These are phyloP conservation scores for Neopelma chrysocephalum DNA, from an alignment of 2,797 vertebrate species.

Conservation along the genomic window DNA sequence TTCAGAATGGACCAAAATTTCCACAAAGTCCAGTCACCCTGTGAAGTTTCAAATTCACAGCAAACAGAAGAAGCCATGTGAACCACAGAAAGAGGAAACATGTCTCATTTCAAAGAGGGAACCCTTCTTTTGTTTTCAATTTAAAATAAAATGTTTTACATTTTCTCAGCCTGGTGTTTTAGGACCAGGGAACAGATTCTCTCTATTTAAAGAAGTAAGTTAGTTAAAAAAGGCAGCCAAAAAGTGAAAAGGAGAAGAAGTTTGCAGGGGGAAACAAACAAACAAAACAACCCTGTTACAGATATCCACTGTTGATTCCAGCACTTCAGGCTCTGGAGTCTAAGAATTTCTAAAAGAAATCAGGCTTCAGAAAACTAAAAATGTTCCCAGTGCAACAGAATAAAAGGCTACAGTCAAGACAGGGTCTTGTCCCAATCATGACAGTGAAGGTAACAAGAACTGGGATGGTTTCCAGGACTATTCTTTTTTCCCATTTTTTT, in stretches of 20 bases:
- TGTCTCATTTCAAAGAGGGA: constrained; percentile 10
- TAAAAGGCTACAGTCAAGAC: not conserved
- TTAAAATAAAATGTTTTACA: constrained; percentile 20
- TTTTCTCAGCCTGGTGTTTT: constrained; percentile 9
- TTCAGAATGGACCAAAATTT: not conserved
- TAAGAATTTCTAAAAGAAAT: not conserved
- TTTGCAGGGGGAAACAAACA: not conserved
- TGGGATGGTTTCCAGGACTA: not conserved
- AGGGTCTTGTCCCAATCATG: not conserved
- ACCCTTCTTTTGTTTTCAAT: constrained; percentile 23
- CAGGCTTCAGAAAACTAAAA: not conserved
- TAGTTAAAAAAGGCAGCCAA: constrained; percentile 29
- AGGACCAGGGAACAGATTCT: constrained; percentile 26
- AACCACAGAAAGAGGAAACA: not conserved
- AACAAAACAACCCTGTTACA: not conserved
- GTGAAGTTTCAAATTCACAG: not conserved
- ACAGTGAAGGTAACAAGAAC: not conserved
- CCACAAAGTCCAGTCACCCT: not conserved
- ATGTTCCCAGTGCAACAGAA: not conserved
- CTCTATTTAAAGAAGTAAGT: not conserved
- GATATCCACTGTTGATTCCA: not conserved
- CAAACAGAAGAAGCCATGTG: not conserved
- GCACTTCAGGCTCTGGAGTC: not conserved
- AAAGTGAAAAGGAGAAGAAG: not conserved
- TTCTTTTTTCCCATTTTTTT: not conserved